A percentile compares a stretch with the other conserved stretches of the same genome.
These are phyloP conservation scores for Brienomyrus longianalis DNA, from an alignment of 2,113 vertebrate genomes.

Conservation along the genomic window DNA sequence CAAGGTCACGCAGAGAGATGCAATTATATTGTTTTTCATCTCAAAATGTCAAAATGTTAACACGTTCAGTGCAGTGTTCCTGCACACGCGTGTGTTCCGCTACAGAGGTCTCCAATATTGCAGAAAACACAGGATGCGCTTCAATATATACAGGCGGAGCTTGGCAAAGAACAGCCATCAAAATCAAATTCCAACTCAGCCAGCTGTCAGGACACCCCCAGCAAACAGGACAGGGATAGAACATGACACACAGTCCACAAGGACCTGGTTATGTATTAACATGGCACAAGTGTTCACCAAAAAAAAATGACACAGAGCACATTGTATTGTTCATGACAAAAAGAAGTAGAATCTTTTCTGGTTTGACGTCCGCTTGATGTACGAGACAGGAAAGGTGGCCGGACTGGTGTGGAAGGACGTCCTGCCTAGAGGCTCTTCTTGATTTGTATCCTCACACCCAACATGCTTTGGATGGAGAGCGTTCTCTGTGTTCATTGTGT, in stretches of 20 bases:
- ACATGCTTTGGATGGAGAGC: not conserved
- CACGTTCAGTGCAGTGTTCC: too few relatives aligned
- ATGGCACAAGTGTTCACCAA: not conserved
- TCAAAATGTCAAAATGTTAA: not conserved
- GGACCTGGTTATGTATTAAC: not conserved
- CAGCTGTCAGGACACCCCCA: not conserved
- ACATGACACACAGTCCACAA: not conserved
- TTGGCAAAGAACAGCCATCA: not conserved
- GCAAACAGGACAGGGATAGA: not conserved
- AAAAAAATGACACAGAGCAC: not conserved
- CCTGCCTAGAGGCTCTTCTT: not conserved
- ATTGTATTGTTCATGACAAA: not conserved
- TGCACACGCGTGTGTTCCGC: not conserved
- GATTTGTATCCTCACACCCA: not conserved
- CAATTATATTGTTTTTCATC: slow-evolving; percentile 3
- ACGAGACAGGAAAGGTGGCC: not conserved
- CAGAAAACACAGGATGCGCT: not conserved
- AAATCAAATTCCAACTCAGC: not conserved
- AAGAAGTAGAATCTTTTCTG: not conserved
- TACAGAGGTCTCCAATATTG: not conserved
- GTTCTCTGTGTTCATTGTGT: not conserved
- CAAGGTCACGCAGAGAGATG: slow-evolving; percentile 7
- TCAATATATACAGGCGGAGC: not conserved
- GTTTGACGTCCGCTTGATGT: not conserved
- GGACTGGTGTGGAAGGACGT: not conserved